A percentile compares a stretch with the other conserved stretches of the same genome.
Conservation (phyloP, 92 coral and sea anemone species). For the Micromussa lordhowensis region DNA sequence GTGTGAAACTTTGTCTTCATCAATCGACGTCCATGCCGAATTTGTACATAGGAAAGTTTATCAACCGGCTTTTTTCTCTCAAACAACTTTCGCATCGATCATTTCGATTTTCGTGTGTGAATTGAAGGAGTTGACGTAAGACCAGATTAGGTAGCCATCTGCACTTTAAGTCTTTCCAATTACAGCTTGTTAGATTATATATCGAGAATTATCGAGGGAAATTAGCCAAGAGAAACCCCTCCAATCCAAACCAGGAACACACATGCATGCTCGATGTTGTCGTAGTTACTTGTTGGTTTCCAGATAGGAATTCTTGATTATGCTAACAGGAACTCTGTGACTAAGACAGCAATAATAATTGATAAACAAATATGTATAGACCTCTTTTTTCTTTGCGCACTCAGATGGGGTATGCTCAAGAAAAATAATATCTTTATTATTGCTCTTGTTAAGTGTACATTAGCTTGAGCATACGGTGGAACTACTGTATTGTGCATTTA, state of each 20-base stretch:
- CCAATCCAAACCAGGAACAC: background rate
- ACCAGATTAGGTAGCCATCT: background rate
- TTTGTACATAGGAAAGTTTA: no score
- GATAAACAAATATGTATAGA: no score
- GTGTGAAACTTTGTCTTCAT: background rate
- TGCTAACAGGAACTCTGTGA: background rate
- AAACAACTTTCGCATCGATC: background rate
- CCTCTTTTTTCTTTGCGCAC: background rate
- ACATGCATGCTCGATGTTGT: background rate
- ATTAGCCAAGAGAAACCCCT: background rate
- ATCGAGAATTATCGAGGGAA: background rate
- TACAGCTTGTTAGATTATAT: background rate
- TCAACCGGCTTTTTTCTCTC: background rate
- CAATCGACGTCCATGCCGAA: no score
- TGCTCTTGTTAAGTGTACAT: background rate
- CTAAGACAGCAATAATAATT: background rate
- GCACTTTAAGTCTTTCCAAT: background rate
- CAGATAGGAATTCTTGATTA: background rate
- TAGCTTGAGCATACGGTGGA: no score
- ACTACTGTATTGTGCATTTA: no score
- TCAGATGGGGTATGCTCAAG: background rate
- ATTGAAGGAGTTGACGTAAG: background rate
- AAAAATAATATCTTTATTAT: background rate
- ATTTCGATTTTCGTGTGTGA: background rate
- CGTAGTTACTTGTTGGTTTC: constrained; percentile 2